phyloP scores from a whole-genome alignment of 2,888 invertebrate species.

The Apamea crenata region DNA sequence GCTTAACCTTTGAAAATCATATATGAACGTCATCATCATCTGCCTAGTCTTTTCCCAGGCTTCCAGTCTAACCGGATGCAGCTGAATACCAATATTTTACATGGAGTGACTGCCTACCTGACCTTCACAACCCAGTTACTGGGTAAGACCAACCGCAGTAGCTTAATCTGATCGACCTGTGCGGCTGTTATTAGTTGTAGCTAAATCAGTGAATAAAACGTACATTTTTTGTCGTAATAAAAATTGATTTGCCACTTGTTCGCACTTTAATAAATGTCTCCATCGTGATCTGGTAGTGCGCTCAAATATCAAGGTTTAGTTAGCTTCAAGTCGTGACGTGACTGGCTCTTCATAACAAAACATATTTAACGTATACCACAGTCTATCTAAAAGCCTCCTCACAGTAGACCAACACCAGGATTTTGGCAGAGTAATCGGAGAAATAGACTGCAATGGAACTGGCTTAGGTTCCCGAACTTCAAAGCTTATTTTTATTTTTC shows the following conservation, averaged over 20 bases:
- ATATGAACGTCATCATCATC: background rate
- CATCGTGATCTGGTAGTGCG: conserved; percentile 49
- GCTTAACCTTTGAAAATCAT: too few relatives aligned
- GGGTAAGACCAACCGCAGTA: too few relatives aligned
- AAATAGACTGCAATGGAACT: background rate
- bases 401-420: background rate
- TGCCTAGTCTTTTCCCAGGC: too few relatives aligned
- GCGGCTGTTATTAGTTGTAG: background rate
- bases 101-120: too few relatives aligned
- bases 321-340: conserved; percentile 50
- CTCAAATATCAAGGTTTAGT: conserved; percentile 60
- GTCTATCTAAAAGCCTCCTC: background rate
- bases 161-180: too few relatives aligned
- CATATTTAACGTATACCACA: background rate
- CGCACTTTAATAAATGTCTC: conserved; percentile 51
- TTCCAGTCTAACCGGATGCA: too few relatives aligned
- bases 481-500: background rate
- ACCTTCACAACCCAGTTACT: too few relatives aligned
- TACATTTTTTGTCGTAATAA: background rate
- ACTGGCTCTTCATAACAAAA: conserved; percentile 25
- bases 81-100: too few relatives aligned
- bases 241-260: conserved; percentile 20
- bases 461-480: background rate
- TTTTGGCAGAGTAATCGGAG: background rate
- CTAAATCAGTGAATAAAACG: background rate